Base-by-base conservation (phyloP, 2,888 invertebrate genomes). In the Hermaeophaga mercurialis region DNA sequence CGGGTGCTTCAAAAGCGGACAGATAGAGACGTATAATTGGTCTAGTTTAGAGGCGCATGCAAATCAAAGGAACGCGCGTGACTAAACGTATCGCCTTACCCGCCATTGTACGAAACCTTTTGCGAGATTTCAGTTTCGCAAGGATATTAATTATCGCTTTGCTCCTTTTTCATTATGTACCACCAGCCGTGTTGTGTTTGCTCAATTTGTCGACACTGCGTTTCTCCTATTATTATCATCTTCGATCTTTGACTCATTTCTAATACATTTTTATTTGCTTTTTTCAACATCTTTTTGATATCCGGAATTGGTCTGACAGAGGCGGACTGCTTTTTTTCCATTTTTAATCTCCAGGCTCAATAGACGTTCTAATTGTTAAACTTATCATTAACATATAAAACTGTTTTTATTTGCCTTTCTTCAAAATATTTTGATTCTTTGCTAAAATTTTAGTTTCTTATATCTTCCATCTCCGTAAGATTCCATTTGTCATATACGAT, bases 1-100 rank as follows among this genome's bases (percentile, higher is more conserved):
- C 50, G 50, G 62, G 68, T 67, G 67, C 68, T 68, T 71, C 73
- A 74, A 73, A n/a, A 73, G 73, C 70, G 70, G 71, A 69, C 71
- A 73, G 70, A 72, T 72, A 72, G 71, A 71, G 62, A 65, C 65
- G 67, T 70, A 69, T 75, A 76, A 76, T 76, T 76, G 76, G 74
- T 74, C 75, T 76, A 76, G 75, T 76, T 75, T 76, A 71, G 70
- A 71, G 71, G 72, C 72, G 72, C 73, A 74, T 71, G 74, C 73
- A 75, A 75, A 74, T 75, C 74, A 74, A 75, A 75, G 73, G 74
- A 67, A 66, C 62, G 71, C 73, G 74, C 76, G 75, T 75, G 74
- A 75, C 75, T 73, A 72, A 74, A 75, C 74, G 72, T 76, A 76
- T 76, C 76, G 72, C 70, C 72, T 75, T 75, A 73, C 75, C 64